Base-by-base conservation (phyloP, 1,140 invertebrate species). In the Temnothorax longispinosus region DNA sequence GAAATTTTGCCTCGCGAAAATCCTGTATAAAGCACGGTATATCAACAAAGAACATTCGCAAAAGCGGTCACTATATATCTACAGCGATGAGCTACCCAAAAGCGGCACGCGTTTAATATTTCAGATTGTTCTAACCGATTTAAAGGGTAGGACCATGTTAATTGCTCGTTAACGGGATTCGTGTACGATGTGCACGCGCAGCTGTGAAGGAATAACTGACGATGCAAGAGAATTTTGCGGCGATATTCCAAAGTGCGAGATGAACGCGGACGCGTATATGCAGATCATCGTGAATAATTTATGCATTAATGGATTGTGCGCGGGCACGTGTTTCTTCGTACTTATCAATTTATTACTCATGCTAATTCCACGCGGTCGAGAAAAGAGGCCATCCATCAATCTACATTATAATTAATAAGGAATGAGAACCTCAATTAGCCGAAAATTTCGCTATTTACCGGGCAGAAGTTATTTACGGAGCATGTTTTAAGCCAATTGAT, bases 241-340 rank as follows among this genome's bases (percentile, higher is more conserved):
- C 80, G 27, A 47, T 75, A 75, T 74, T 71, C 69, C 41, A 74
- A 75, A 74, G 54, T 52, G 54, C 64, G 54, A 11, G 54, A n/a
- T 27, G 64, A n/a, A 21, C 35, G 50, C 52, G 67, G 15, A 75
- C 80, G 52, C 69, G 80, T 82, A 44, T 78, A 84, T 60, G 80
- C 80, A 60, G 80, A 74, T 84, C 69, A 84, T 84, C 44, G 41
- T 75, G 69, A 84, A 84, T 84, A 75, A 56, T 84, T 84, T 54
- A 84, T 62, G 69, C 80, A 84, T 75, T 84, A 84, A 84, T 84
- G 80, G 80, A 84, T 84, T 75, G 69, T 84, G 44, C 80, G 54
- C 41, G 80, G 54, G 80, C 69, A 74, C 54, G 44, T 84, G 80
- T 75, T 82, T 84, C 80, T 84, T 84, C 69, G n/a, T 74, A 75